Base-by-base conservation (phyloP, 2,113 vertebrate species). In the rabbit (Oryctolagus cuniculus) region DNA sequence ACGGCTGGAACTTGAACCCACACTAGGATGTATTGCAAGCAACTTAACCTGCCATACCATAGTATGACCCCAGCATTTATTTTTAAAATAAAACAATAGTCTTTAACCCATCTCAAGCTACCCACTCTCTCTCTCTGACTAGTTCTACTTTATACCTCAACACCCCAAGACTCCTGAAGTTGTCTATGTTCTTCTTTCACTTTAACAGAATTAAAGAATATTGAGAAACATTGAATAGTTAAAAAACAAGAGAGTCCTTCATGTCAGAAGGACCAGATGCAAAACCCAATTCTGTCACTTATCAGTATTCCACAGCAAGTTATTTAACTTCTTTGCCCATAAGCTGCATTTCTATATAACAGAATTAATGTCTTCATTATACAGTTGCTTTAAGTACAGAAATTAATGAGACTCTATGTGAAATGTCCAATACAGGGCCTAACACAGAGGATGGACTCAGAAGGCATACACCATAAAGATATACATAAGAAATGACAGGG, bases 1-100 rank as follows among this genome's bases (percentile, higher is more conserved):
- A 58, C 12, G 21, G 55, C 55, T 58, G 55, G 55, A 58, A 58
- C 55, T 58, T 58, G 16, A 19, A 58, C 19, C 55, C 55, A 58
- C 55, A 15, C 55, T 58, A 19, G 19, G 55, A 58, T 58, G 55
- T 6, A 58, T 3, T 19, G 19, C 55, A 58, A 10, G 55, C 55
- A 58, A 19, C 13, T 58, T 58, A 58, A 58, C 55, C 19, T 58
- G 55, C 55, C 11, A 16, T 19, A 58, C 55, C 55, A 58, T 17
- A 58, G 19, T 58, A 58, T 19, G 13, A 58, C 17, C 55, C 55
- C 19, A 36, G 10, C 3, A 55, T 49, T 88, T 83, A 31, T 10
- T 70, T 87, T 80, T 66, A 63, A 73, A 38, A 72, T 49, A 92
- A 94, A 90, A 86, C 61, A 64, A 44, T 34, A 74, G 49, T 64